Percentiles rank a stretch among this genome's conserved stretches.
These are phyloP conservation scores for Corbicula japonica DNA, from an alignment of 2,888 invertebrate genomes.

Conservation along the genomic window DNA sequence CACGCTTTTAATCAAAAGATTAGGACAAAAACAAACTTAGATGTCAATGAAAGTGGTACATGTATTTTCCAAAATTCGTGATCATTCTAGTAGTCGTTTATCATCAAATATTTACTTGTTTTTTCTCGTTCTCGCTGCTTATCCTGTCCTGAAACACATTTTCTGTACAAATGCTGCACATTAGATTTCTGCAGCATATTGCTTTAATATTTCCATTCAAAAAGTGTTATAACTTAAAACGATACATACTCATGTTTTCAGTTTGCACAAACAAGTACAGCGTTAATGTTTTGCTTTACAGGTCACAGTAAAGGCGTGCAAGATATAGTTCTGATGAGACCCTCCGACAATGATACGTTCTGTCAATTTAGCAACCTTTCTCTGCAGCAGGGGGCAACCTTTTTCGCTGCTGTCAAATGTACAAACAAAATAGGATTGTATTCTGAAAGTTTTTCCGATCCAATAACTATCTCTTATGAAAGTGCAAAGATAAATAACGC, in stretches of 20 bases:
- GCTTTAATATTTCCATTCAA: background rate
- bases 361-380: background rate
- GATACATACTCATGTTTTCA: background rate
- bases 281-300: slow-evolving; percentile 7
- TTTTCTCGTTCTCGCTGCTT: background rate
- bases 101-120: too few relatives aligned
- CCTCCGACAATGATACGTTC: background rate
- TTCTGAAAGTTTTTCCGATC: background rate
- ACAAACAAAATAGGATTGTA: slow-evolving; percentile 37
- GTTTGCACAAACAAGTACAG: background rate
- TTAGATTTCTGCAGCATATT: background rate
- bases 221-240: background rate
- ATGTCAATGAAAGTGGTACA: too few relatives aligned
- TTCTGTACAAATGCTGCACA: background rate
- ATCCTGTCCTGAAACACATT: background rate
- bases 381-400: slow-evolving; percentile 21
- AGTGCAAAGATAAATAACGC: slow-evolving; percentile 11
- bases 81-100: too few relatives aligned
- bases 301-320: background rate
- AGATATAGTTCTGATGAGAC: slow-evolving; percentile 8
- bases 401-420: slow-evolving; percentile 39
- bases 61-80: too few relatives aligned
- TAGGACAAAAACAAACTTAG: background rate
- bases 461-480: slow-evolving; percentile 3
- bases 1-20: background rate